These are phyloP conservation scores for Bimastos eiseni DNA, from an alignment of 2,888 invertebrate genomes.

Conservation along the genomic window DNA sequence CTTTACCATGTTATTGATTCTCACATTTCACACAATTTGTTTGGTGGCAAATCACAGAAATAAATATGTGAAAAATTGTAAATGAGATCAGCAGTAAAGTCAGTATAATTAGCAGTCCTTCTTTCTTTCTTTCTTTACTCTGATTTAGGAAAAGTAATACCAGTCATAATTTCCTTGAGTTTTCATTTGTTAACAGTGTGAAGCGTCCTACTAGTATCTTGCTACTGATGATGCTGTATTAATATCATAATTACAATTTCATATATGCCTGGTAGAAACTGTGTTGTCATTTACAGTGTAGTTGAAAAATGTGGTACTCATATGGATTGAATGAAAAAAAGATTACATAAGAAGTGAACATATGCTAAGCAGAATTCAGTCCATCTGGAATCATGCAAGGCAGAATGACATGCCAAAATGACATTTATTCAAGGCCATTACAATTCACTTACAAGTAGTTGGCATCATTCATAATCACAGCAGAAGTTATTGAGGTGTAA, in stretches of 20 bases:
- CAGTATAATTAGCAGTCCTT: not conserved
- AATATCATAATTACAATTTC: too few relatives aligned
- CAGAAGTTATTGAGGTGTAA: not conserved
- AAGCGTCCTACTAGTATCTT: too few relatives aligned
- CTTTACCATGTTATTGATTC: not conserved
- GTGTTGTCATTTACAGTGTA: not conserved
- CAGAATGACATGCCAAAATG: not conserved
- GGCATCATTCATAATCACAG: conserved; percentile 6
- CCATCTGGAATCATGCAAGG: not conserved
- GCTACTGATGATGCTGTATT: too few relatives aligned
- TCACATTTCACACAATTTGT: not conserved
- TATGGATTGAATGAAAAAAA: not conserved
- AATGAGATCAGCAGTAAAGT: not conserved
- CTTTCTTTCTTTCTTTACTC: too few relatives aligned
- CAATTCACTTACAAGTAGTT: not conserved
- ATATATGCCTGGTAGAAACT: not conserved
- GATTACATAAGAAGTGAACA: not conserved
- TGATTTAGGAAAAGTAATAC: not conserved
- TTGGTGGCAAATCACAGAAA: not conserved
- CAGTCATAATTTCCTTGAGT: not conserved
- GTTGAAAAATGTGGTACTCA: not conserved
- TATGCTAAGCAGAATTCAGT: not conserved
- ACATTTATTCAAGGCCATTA: not conserved
- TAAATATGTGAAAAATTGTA: not conserved
- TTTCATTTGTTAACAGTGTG: not conserved